Conservation (phyloP, 1,140 invertebrate genomes). For the Eriosoma lanigerum region DNA sequence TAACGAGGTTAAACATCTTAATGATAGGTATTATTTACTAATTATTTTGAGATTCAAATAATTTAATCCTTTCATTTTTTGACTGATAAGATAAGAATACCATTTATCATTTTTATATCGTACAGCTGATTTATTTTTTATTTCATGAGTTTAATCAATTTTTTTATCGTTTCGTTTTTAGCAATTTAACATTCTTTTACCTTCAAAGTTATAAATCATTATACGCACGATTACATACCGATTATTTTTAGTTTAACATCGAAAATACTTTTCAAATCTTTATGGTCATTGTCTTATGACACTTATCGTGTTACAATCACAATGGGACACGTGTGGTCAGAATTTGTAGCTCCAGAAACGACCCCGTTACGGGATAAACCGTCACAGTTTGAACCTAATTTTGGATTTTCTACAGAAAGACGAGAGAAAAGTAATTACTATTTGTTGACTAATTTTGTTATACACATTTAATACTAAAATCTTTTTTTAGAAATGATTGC, state of each 20-base stretch:
- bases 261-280: too few relatives aligned
- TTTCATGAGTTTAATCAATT: slow-evolving; percentile 8
- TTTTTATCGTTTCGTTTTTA: slow-evolving; percentile 1
- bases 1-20: too few relatives aligned
- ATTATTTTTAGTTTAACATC: background rate
- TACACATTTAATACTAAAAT: background rate
- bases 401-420: slow-evolving; percentile 31
- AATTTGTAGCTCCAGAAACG: slow-evolving; percentile 16
- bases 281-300: background rate
- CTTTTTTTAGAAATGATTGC: slow-evolving; percentile 40
- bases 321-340: slow-evolving; percentile 47
- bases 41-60: slow-evolving; percentile 29
- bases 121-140: slow-evolving; percentile 9
- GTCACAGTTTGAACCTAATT: slow-evolving; percentile 44
- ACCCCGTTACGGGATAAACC: slow-evolving; percentile 29
- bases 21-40: too few relatives aligned
- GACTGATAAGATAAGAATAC: too few relatives aligned
- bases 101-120: too few relatives aligned
- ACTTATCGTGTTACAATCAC: background rate
- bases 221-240: background rate
- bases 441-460: background rate
- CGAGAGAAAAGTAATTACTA: slow-evolving; percentile 41
- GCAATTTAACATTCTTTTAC: slow-evolving; percentile 24
- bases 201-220: slow-evolving; percentile 12
- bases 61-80: too few relatives aligned